Conservation (phyloP, 2,888 invertebrate species). For the Himalopsyche japonica region DNA sequence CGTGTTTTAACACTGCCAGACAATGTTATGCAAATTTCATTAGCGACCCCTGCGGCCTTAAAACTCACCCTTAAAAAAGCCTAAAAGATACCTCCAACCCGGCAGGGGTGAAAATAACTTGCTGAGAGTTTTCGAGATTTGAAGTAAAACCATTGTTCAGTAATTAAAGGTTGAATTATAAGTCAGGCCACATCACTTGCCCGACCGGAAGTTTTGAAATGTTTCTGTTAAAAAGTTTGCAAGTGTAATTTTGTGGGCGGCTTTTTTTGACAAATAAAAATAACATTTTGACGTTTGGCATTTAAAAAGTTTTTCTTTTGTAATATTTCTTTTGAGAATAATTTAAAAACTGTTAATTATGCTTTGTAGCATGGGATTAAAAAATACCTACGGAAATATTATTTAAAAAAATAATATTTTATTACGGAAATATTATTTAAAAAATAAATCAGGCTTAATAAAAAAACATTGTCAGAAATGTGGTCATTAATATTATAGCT, state of each 20-base stretch:
- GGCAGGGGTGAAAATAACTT: not conserved
- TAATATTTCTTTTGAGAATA: no score
- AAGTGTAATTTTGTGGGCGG: no score
- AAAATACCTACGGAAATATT: no score
- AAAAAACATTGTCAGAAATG: no score
- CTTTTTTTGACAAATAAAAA: not conserved
- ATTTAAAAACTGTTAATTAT: no score
- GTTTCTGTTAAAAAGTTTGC: not conserved
- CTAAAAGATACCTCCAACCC: not conserved
- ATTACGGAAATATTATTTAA: no score
- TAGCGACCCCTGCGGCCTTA: conserved; percentile 10
- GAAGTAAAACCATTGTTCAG: conserved; percentile 8
- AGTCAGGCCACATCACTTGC: not conserved
- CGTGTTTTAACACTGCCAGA: conserved; percentile 36
- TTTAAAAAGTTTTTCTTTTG: not conserved
- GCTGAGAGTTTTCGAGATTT: not conserved
- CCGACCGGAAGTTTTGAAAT: not conserved
- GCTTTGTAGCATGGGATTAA: no score
- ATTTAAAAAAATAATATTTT: no score
- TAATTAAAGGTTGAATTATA: conserved; percentile 19
- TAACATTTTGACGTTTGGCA: not conserved
- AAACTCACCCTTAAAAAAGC: not conserved
- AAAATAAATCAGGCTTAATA: no score
- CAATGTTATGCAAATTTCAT: conserved; percentile 41
- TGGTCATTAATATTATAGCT: no score